These are phyloP conservation scores for Nudaria mundana DNA, from an alignment of 2,888 invertebrate genomes.

Conservation along the genomic window DNA sequence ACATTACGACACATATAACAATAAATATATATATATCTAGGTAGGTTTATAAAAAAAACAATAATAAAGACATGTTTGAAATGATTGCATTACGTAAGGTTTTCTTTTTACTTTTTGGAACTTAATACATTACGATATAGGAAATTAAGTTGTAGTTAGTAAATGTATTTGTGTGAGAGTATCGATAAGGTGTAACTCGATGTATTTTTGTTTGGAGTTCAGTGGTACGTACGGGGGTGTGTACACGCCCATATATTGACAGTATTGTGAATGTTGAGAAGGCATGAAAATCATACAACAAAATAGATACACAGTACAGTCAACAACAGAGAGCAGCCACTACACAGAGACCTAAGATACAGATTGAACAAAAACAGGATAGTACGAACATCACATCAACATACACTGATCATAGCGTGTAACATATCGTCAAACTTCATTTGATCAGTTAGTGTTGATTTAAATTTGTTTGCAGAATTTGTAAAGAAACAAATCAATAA, in stretches of 20 bases:
- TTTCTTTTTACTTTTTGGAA: neutral
- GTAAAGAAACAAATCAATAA: constrained; percentile 41
- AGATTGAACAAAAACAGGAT: constrained; percentile 72
- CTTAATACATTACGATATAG: constrained; percentile 24
- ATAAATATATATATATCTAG: constrained; percentile 21
- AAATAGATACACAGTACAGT: constrained; percentile 78
- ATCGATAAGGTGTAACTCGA: constrained; percentile 75
- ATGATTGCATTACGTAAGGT: constrained; percentile 6
- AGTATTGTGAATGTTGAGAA: constrained; percentile 81
- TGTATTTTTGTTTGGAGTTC: constrained; percentile 74
- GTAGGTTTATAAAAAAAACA: too few species aligned
- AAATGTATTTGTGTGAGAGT: constrained; percentile 77
- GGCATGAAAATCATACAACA: constrained; percentile 80
- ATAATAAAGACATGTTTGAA: too few species aligned
- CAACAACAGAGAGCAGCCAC: constrained; percentile 82
- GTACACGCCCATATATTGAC: constrained; percentile 71
- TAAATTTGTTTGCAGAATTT: constrained; percentile 43
- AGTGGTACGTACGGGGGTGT: constrained; percentile 76
- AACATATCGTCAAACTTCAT: constrained; percentile 30
- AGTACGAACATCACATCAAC: constrained; percentile 58
- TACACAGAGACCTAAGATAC: constrained; percentile 78
- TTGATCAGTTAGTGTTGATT: constrained; percentile 51
- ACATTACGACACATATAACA: constrained; percentile 23
- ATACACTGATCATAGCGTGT: constrained; percentile 52
- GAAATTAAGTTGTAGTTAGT: constrained; percentile 37